These are phyloP conservation scores for Danionella cerebrum DNA, from an alignment of 2,113 vertebrate genomes.

Conservation along the genomic window DNA sequence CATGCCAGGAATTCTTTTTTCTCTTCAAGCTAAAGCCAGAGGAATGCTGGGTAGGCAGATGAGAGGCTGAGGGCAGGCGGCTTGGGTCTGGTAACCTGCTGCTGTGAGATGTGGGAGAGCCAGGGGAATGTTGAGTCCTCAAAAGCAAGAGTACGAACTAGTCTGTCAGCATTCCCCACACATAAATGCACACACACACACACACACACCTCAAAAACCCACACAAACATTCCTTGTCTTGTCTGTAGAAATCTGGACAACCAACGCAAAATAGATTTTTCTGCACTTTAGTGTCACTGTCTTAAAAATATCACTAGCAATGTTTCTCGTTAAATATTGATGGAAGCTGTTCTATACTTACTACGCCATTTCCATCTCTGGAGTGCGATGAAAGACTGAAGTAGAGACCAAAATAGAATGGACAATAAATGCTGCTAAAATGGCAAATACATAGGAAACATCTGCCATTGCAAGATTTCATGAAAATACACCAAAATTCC, in stretches of 20 bases:
- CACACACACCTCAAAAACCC: conserved; percentile 20
- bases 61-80: conserved; percentile 9
- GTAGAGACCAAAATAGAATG: background rate
- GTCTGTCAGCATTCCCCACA: conserved; percentile 37
- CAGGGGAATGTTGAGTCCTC: conserved; percentile 27
- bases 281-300: background rate
- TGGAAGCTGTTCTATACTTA: background rate
- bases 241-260: background rate
- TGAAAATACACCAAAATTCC: too few relatives aligned
- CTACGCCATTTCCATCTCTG: background rate
- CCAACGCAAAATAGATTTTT: background rate
- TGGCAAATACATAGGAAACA: background rate
- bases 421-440: background rate
- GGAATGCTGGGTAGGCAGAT: conserved; percentile 39
- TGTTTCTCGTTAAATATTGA: conserved; percentile 20
- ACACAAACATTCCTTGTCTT: conserved; percentile 20
- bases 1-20: background rate
- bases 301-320: conserved; percentile 15
- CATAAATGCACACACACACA: background rate
- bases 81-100: conserved; percentile 29
- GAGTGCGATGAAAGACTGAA: background rate
- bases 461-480: background rate
- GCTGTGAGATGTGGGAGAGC: conserved; percentile 27
- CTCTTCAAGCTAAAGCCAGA: conserved; percentile 28
- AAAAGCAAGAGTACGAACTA: conserved; percentile 15